Evolutionary conservation across 2,113 vertebrate genomes (phyloP).

Genomic region (Hypomesus transpacificus): DNA sequence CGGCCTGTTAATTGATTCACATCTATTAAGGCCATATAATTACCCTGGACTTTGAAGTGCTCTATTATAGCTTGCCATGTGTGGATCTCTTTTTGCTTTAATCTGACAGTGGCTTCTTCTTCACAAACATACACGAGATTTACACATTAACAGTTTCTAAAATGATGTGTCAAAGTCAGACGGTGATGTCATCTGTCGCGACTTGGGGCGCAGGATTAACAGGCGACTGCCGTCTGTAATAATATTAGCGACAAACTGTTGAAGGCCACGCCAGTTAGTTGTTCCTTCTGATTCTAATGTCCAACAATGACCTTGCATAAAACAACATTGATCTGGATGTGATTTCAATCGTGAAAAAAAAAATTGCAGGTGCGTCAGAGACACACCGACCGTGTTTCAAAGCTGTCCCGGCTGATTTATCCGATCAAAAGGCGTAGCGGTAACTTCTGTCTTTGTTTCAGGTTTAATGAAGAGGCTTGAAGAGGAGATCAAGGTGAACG

Average conservation of each 20-base stretch:
- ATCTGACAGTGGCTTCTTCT: neutral
- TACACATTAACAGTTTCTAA: conserved; percentile 51
- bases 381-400: conserved; percentile 2
- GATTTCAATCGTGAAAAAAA: neutral
- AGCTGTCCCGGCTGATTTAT: neutral
- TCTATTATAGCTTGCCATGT: conserved; percentile 34
- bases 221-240: too few species aligned
- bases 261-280: too few species aligned
- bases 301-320: too few species aligned
- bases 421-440: conserved; percentile 11
- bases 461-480: conserved; percentile 93
- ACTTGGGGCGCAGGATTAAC: too few species aligned
- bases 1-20: conserved; percentile 41
- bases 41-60: conserved; percentile 49
- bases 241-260: too few species aligned
- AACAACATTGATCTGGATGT: neutral
- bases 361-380: neutral
- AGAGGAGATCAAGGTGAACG: conserved; percentile 93
- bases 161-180: conserved; percentile 23
- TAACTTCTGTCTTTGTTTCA: conserved; percentile 57
- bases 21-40: conserved; percentile 47
- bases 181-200: neutral
- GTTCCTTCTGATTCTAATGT: too few species aligned
- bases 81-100: conserved; percentile 27
- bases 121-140: conserved; percentile 38